phyloP scores from a whole-genome alignment of 2,797 vertebrate species.

The Acanthiza pusilla region DNA sequence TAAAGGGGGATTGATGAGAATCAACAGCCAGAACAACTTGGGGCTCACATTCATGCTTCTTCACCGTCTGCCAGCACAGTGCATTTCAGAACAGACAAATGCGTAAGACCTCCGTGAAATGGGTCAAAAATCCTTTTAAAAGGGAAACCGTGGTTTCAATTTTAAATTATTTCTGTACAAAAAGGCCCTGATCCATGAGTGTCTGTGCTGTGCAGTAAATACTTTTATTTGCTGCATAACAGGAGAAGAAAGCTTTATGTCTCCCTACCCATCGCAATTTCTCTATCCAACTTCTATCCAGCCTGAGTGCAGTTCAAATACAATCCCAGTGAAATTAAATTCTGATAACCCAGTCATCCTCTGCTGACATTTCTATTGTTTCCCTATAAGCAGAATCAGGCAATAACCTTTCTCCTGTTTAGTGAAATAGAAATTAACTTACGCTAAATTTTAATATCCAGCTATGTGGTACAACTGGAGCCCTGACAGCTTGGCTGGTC shows the following conservation, averaged over 20 bases:
- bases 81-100: not conserved
- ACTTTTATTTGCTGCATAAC: not conserved
- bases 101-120: not conserved
- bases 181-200: not conserved
- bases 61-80: not conserved
- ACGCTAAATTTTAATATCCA: slow-evolving; percentile 8
- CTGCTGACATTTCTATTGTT: not conserved
- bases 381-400: not conserved
- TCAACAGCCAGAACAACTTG: not conserved
- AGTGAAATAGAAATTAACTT: not conserved
- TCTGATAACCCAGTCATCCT: not conserved
- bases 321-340: not conserved
- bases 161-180: not conserved
- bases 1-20: not conserved
- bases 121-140: not conserved
- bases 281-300: not conserved
- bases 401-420: not conserved
- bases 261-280: not conserved
- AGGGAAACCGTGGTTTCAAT: not conserved
- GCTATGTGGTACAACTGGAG: not conserved
- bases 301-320: not conserved
- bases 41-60: not conserved
- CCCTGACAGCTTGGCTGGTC: not conserved
- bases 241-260: not conserved
- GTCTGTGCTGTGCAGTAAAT: not conserved